Base-by-base conservation (phyloP, 1,140 invertebrate species). In the Drosophila melanogaster region DNA sequence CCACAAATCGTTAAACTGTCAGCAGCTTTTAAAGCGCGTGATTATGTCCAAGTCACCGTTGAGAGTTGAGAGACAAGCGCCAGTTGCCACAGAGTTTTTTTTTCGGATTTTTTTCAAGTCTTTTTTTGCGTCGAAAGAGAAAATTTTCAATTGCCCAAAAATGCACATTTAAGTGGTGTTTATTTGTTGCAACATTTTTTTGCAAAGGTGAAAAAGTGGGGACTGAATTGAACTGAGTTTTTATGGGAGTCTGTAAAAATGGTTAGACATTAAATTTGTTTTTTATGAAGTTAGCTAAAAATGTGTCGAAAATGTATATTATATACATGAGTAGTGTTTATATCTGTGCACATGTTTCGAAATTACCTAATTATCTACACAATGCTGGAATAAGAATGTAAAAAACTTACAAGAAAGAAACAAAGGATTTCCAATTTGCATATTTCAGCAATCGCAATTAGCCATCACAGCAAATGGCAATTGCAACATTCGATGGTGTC, bases 1-100 rank as follows among this genome's bases (percentile, higher is more conserved):
- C 76, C 86, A 81, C 86, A 90, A 90, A 90, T 90, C 86, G 86
- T 90, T 90, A 90, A 90, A 83, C 81, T 90, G 86, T 90, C 86
- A 90, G 81, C 86, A 87, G 81, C 75, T 75, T 77, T 86, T 81
- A 90, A 83, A 90, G 79, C 79, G 84, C 83, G 84, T 83, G 83
- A 86, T 86, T 86, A 86, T 86, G 83, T 86, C 83, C 75, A 59
- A 87, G 83, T 73, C 46, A 76, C 67, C 57, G 78, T 71, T 70
- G 41, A 69, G 75, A 69, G 72, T 41, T 56, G 33, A 67, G 59
- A 70, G 64, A 60, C 66, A 46, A 67, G 73, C 74, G 74, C 73
- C 74, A 69, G 74, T 77, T 69, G 74, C 51, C 77, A 65, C 57
- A 73, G 26, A 38, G 24, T 75, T 61, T 74, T 41, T 74, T 41